Evolutionary conservation across 2,113 vertebrate species (phyloP), one percentile per base, ranked within the genome.

Genomic region (Brienomyrus brachyistius): DNA sequence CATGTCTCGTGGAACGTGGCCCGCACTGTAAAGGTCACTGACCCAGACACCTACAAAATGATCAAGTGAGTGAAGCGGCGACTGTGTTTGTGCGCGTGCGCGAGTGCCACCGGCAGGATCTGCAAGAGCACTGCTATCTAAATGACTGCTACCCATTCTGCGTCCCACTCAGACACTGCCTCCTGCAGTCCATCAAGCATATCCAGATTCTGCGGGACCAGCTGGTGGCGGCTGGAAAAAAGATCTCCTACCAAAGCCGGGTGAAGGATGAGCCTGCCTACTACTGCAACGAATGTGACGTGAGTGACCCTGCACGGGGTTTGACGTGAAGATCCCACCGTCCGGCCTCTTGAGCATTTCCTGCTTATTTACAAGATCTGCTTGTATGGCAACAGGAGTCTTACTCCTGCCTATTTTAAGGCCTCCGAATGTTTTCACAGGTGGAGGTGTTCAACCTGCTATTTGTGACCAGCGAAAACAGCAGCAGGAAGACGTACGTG

Each of bases 231-330:
- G 91, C 94, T 0, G 97, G 97, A 88, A 98, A 98, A 95, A 98
- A 97, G 91, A 97, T 98, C 90, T 96, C 95, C 43, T 97, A 98
- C 92, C 98, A 98, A 96, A 95, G 96, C 83, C 95, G 98, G 0
- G 94, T 98, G 92, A 98, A 98, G 92, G 97, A 98, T 0, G 98
- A 98, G 93, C 97, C 97, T 0, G 97, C 97, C 31, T 98, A 98
- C 94, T 98, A 98, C 94, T 98, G 98, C 96, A 98, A 98, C 0
- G 97, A 98, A 90, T 98, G 98, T 62, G 98, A 98, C 0, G 98
- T 98, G 91, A 96, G 97, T 95, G 40, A 48, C 77, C 40, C 7
- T 2, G 9, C 9, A 9, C 7, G 8, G 56, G 56, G 9, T 62
- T n/a, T 62, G 56, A n/a, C 56, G 9, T 9, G 56, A 62, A 62